Evolutionary conservation across 1,140 invertebrate genomes (phyloP).

Genomic region (Micrasema longulum): DNA sequence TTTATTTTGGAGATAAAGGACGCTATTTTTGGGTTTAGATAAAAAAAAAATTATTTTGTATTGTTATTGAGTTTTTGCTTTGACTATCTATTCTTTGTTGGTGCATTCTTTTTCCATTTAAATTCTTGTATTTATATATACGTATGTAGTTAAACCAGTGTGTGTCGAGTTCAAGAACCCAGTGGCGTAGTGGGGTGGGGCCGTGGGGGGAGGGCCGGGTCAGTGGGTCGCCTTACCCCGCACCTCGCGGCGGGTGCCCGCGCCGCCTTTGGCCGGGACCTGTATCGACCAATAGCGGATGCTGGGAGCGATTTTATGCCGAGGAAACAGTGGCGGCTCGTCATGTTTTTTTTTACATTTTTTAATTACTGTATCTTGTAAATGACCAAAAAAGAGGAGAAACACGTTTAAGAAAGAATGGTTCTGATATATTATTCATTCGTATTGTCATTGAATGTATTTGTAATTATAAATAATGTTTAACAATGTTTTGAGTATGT

Average conservation of each 20-base stretch:
- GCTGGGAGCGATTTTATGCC: slow-evolving; percentile 35
- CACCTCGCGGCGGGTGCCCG: no score
- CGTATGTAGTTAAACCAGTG: neutral
- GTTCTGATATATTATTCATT: no score
- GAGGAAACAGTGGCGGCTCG: slow-evolving; percentile 9
- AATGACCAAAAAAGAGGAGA: no score
- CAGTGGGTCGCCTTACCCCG: slow-evolving; percentile 51
- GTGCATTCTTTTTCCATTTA: neutral
- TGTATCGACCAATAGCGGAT: slow-evolving; percentile 55
- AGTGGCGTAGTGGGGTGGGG: slow-evolving; percentile 8
- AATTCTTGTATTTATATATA: neutral
- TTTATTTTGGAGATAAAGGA: no score
- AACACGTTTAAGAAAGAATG: no score
- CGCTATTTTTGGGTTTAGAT: no score
- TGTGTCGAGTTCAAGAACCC: no score
- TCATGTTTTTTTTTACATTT: no score
- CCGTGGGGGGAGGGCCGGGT: slow-evolving; percentile 44
- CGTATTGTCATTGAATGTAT: no score
- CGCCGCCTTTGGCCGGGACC: slow-evolving; percentile 60
- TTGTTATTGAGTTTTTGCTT: neutral
- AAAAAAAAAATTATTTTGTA: neutral
- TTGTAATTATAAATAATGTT: no score
- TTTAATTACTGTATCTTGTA: no score
- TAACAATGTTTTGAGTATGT: no score
- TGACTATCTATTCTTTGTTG: neutral